A percentile compares a stretch with the other conserved stretches of the same genome.
Conservation (phyloP, 2,888 invertebrate genomes). For the Marronus borbonicus region DNA sequence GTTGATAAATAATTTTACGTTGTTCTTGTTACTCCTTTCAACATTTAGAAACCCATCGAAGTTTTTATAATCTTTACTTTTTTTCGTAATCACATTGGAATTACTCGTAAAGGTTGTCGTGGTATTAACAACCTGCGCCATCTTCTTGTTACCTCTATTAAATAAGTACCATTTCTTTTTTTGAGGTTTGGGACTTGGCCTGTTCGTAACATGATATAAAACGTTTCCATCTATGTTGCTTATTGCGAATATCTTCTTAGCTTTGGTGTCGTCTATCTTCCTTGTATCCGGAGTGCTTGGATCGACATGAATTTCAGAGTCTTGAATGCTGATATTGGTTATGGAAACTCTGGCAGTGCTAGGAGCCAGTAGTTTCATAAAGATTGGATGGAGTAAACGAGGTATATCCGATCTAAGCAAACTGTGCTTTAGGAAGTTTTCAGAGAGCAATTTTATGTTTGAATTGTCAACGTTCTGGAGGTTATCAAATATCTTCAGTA, state of each 20-base stretch:
- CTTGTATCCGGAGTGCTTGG: slow-evolving; percentile 60
- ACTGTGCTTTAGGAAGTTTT: slow-evolving; percentile 83
- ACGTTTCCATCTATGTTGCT: slow-evolving; percentile 88
- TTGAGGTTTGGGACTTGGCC: slow-evolving; percentile 66
- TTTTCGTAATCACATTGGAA: slow-evolving; percentile 66
- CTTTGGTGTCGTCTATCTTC: slow-evolving; percentile 63
- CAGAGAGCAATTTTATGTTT: slow-evolving; percentile 77
- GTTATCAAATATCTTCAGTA: slow-evolving; percentile 83
- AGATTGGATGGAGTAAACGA: slow-evolving; percentile 83
- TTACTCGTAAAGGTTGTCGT: slow-evolving; percentile 68
- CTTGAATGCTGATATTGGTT: slow-evolving; percentile 78
- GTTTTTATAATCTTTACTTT: slow-evolving; percentile 68
- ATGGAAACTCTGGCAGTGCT: slow-evolving; percentile 87
- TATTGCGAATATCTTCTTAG: slow-evolving; percentile 83
- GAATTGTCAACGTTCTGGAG: slow-evolving; percentile 75
- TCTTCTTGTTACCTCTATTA: slow-evolving; percentile 65
- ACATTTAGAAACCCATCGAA: slow-evolving; percentile 57
- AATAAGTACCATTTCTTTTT: slow-evolving; percentile 69
- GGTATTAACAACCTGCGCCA: slow-evolving; percentile 65
- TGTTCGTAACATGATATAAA: slow-evolving; percentile 75
- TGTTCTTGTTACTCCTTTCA: slow-evolving; percentile 60
- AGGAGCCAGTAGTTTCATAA: slow-evolving; percentile 83
- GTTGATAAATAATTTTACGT: slow-evolving; percentile 69
- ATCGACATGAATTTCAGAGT: slow-evolving; percentile 62
- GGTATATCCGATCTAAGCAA: slow-evolving; percentile 84